These are phyloP conservation scores for Spodoptera picta DNA, from an alignment of 2,888 invertebrate genomes.

Conservation along the genomic window DNA sequence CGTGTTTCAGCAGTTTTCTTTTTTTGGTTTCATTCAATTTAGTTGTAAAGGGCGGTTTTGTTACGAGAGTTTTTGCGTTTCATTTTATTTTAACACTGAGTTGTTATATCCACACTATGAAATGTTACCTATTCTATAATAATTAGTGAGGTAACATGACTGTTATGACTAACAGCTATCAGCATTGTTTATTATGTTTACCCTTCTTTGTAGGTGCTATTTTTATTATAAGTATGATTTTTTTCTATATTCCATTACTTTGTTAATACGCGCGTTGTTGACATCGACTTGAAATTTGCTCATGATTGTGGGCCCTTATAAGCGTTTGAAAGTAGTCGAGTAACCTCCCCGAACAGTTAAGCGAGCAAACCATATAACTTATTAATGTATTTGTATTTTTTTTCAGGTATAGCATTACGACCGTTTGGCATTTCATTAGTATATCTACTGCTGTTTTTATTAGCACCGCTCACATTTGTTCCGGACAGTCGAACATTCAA, in stretches of 20 bases:
- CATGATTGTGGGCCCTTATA: too few species aligned
- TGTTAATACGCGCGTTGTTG: too few species aligned
- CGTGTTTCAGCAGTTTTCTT: slow-evolving; percentile 53
- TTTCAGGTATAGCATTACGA: slow-evolving; percentile 94
- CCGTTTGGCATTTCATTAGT: slow-evolving; percentile 94
- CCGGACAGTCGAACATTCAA: slow-evolving; percentile 91
- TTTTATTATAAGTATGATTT: too few species aligned
- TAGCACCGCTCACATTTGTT: slow-evolving; percentile 93
- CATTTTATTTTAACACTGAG: too few species aligned
- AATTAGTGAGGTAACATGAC: too few species aligned
- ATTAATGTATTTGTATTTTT: slow-evolving; percentile 46
- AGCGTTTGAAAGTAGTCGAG: not conserved
- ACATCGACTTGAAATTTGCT: too few species aligned
- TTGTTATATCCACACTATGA: too few species aligned
- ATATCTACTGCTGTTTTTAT: slow-evolving; percentile 93
- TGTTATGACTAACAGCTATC: too few species aligned
- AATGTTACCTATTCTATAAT: too few species aligned
- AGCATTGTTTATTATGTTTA: too few species aligned
- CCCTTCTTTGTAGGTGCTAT: too few species aligned
- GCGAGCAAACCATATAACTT: not conserved
- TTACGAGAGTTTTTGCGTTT: slow-evolving; percentile 5
- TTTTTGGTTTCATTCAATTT: slow-evolving; percentile 42
- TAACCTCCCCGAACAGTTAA: not conserved
- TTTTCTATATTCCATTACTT: too few species aligned
- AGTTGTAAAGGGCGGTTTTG: slow-evolving; percentile 9